phyloP scores from a whole-genome alignment of 2,797 vertebrate genomes.

The Thamnophis elegans region DNA sequence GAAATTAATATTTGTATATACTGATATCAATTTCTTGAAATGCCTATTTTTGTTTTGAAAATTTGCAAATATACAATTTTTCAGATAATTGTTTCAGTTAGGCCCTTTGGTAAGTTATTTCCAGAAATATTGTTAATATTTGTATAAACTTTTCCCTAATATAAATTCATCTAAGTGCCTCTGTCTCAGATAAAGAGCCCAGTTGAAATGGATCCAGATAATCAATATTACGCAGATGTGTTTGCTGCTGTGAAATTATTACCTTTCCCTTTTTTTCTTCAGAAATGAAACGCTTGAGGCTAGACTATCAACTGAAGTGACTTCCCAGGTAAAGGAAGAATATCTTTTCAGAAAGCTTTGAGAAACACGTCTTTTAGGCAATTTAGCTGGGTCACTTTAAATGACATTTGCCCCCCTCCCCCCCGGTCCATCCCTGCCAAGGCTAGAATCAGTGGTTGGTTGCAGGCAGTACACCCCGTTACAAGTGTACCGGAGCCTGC shows the following conservation, averaged over 20 bases:
- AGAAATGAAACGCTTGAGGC: not conserved
- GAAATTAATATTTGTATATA: not conserved
- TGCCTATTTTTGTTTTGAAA: not conserved
- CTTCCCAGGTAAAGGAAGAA: not conserved
- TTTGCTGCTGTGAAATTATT: not conserved
- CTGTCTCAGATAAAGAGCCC: not conserved
- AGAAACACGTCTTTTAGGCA: not conserved
- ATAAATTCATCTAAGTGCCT: not conserved
- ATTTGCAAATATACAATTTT: not conserved
- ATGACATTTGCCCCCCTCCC: not conserved
- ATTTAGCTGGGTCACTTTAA: not conserved
- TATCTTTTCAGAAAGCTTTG: not conserved
- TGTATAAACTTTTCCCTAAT: not conserved
- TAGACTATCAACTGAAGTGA: not conserved
- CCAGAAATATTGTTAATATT: not conserved
- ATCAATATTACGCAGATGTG: not conserved
- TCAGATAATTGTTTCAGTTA: not conserved
- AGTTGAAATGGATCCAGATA: not conserved
- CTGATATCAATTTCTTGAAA: not conserved
- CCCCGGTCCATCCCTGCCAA: not conserved
- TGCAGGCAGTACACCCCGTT: too few species aligned
- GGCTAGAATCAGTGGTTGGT: not conserved
- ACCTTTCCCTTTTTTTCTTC: not conserved
- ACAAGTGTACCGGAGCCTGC: too few species aligned
- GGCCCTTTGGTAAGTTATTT: not conserved